Base-by-base conservation (phyloP, 2,797 vertebrate species). In the Scarus forsteni region DNA sequence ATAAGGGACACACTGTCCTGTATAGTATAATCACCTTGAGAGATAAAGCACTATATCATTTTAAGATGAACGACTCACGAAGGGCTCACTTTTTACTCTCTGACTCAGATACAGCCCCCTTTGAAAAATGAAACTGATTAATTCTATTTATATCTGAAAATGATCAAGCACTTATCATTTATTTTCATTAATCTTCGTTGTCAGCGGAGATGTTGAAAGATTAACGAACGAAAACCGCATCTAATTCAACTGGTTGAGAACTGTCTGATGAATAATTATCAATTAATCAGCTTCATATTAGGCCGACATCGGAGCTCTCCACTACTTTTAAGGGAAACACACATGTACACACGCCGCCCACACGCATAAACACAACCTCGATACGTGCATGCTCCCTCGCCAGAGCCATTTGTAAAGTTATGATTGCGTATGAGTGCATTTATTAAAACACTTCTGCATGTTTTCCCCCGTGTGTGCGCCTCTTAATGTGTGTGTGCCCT, bases 221-320 rank as follows among this genome's bases (percentile, higher is more conserved):
- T 84, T 75, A 80, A 69, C 60, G 84, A 88, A 75, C 40, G 63
- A 87, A 88, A 88, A 78, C 66, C 39, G 42, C 74, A 70, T 85
- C 80, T 89, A 82, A 92, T 89, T 89, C 75, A 76, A 77, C 83
- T 70, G 83, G 72, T 85, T 85, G 78, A 80, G 82, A 88, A 79
- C 63, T 42, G 60, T 48, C 70, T 57, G 19, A 60, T 77, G 84
- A 84, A 88, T 89, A 85, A 88, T 89, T 87, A 90, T 86, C 56
- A 86, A 91, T 89, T 83, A 89, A 91, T 91, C 88, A 90, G 81
- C 70, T 81, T 81, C 78, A 73, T 84, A 85, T 93, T 90, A 87
- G 59, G 60, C 66, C 79, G 86, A 86, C 74, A 35, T 13, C n/a
- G 46, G 66, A 61, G 80, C 89, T 79, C 72, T 60, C 19, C 51